Evolutionary conservation across 2,888 invertebrate species (phyloP).

Genomic region (Crocallis elinguaria): DNA sequence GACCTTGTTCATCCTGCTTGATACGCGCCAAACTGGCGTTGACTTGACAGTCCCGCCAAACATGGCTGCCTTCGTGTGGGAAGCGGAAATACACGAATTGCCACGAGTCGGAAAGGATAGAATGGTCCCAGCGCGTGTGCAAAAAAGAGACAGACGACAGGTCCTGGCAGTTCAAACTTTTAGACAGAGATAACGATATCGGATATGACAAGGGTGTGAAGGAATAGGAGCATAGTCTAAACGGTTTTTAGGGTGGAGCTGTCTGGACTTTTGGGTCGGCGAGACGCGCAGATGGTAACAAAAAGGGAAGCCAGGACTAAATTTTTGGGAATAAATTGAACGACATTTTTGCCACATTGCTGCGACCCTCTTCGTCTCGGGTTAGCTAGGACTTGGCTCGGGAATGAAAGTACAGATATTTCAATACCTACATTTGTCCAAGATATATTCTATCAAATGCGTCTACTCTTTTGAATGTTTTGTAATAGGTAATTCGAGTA

Average conservation of each 20-base stretch:
- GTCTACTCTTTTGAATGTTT: neutral
- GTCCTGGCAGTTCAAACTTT: slow-evolving; percentile 71
- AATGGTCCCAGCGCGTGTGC: slow-evolving; percentile 65
- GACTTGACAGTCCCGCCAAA: slow-evolving; percentile 83
- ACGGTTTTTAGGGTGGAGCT: slow-evolving; percentile 84
- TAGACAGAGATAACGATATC: slow-evolving; percentile 74
- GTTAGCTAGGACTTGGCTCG: slow-evolving; percentile 29
- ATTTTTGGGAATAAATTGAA: slow-evolving; percentile 83
- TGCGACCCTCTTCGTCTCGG: slow-evolving; percentile 41
- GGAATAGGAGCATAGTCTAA: slow-evolving; percentile 73
- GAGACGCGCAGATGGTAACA: slow-evolving; percentile 81
- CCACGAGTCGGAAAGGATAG: slow-evolving; percentile 78
- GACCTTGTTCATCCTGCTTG: slow-evolving; percentile 74
- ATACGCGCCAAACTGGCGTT: slow-evolving; percentile 82
- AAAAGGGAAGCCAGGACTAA: slow-evolving; percentile 79
- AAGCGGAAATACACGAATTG: slow-evolving; percentile 83
- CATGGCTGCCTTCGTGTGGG: slow-evolving; percentile 82
- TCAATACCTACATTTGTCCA: neutral
- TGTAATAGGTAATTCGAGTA: neutral
- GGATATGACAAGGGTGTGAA: slow-evolving; percentile 70
- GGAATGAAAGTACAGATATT: slow-evolving; percentile 49
- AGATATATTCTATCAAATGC: neutral
- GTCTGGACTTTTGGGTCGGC: slow-evolving; percentile 77
- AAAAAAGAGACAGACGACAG: slow-evolving; percentile 77
- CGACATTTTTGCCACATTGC: slow-evolving; percentile 73